Evolutionary conservation across 2,888 invertebrate genomes (phyloP), one percentile per base, ranked within the genome.

Genomic region (Xylota sylvarum): DNA sequence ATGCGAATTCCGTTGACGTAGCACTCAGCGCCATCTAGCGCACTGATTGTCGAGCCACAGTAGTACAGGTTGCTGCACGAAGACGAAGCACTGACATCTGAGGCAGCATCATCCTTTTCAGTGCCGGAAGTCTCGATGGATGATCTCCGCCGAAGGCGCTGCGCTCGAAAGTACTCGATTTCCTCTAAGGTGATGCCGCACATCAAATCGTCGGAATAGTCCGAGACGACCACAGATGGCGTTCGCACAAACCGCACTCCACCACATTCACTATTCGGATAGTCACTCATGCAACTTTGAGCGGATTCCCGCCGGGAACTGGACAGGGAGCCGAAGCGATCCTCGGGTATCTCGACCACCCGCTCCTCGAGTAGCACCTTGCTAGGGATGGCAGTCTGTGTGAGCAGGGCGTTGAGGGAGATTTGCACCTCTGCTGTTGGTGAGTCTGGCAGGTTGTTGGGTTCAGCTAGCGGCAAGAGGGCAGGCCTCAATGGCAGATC

Each of bases 161-260:
- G 93, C 88, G 92, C 92, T 3, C 94, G 92, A 89, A 94, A 94
- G 89, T 94, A 94, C 89, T 94, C 94, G 85, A 94, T 94, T 88
- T 94, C 94, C 89, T 94, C 94, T 52, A 94, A 91, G 30, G 94
- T 94, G 17, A 94, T 92, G 64, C 94, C 94, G 73, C 92, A 93
- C 89, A 94, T 93, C 5, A 94, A 93, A 89, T 95, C 97, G 90
- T 97, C 97, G 0, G 97, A 97, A 90, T 97, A 97, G 91, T 97
- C 97, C 90, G 97, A 97, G 50, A 97, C 96, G 3, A 97, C 97
- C 56, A 97, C 97, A 73, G 97, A 97, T 0, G 97, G 97, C 0
- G 97, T 97, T 80, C 97, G 93, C 92, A 96, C 96, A 89, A 95
- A 96, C 4, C 95, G 92, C 73, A 93, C 93, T 90, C 89, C 93